Percentiles rank a stretch among this genome's conserved stretches.
Conservation (phyloP, 2,888 invertebrate species). For the Cheilosia scutellata region DNA sequence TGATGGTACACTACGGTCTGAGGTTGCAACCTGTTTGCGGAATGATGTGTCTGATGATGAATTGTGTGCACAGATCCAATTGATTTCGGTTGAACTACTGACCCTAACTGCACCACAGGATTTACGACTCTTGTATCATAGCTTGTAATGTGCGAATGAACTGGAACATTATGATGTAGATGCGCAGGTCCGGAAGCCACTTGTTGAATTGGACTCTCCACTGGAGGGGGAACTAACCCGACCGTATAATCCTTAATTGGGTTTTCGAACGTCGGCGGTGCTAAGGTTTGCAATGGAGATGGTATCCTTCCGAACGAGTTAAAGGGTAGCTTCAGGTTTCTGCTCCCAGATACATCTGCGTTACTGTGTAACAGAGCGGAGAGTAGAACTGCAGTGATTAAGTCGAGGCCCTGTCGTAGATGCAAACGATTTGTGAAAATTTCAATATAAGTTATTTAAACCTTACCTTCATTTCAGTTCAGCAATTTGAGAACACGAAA, state of each 20-base stretch:
- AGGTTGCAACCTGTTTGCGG: slow-evolving; percentile 52
- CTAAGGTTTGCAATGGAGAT: slow-evolving; percentile 43
- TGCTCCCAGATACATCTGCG: slow-evolving; percentile 44
- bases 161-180: slow-evolving; percentile 21
- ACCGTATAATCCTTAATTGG: slow-evolving; percentile 68
- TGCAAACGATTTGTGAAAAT: neutral
- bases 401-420: slow-evolving; percentile 7
- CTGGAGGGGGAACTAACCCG: slow-evolving; percentile 60
- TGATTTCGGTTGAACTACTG: slow-evolving; percentile 23
- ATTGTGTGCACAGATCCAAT: neutral
- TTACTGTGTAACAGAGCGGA: slow-evolving; percentile 30
- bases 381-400: slow-evolving; percentile 16
- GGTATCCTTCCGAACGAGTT: slow-evolving; percentile 40
- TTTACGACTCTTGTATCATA: slow-evolving; percentile 14
- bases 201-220: slow-evolving; percentile 18
- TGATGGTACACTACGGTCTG: slow-evolving; percentile 58
- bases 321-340: slow-evolving; percentile 36
- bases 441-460: neutral
- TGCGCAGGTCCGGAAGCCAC: neutral
- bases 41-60: slow-evolving; percentile 25
- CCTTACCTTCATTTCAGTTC: slow-evolving; percentile 48
- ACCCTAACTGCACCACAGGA: slow-evolving; percentile 14
- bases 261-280: slow-evolving; percentile 61
- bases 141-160: neutral
- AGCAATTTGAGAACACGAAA: neutral